A percentile compares a stretch with the other conserved stretches of the same genome.
These are phyloP conservation scores for Rhagonycha lutea DNA, from an alignment of 2,888 invertebrate species.

Conservation along the genomic window DNA sequence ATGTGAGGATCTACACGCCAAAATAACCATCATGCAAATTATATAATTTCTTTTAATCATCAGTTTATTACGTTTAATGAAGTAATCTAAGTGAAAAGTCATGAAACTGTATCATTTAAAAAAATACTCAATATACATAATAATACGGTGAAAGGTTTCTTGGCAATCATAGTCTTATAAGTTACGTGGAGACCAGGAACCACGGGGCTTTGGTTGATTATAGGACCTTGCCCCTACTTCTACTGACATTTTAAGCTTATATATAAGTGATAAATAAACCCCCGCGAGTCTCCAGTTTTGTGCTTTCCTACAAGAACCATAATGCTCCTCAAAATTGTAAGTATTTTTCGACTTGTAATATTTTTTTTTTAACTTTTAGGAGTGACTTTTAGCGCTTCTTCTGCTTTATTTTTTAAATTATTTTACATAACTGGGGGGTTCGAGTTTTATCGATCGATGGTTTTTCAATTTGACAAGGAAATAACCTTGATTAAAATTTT, in stretches of 20 bases:
- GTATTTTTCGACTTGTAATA: slow-evolving; percentile 35
- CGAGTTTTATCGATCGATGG: neutral
- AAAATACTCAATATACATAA: slow-evolving; percentile 21
- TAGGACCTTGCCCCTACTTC: slow-evolving; percentile 55
- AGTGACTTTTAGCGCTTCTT: neutral
- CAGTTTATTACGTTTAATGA: neutral
- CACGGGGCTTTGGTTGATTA: slow-evolving; percentile 46
- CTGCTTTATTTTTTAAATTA: neutral
- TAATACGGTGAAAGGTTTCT: slow-evolving; percentile 37
- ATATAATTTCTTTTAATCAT: neutral
- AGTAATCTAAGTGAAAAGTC: neutral
- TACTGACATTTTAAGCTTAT: slow-evolving; percentile 41
- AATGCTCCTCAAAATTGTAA: slow-evolving; percentile 53
- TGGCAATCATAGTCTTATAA: slow-evolving; percentile 31
- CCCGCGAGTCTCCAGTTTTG: slow-evolving; percentile 54
- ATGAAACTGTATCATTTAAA: neutral
- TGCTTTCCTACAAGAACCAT: slow-evolving; percentile 44
- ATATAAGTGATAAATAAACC: slow-evolving; percentile 52
- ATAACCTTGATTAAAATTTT: slow-evolving; percentile 6
- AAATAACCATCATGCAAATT: neutral
- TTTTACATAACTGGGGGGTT: neutral
- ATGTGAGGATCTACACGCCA: neutral
- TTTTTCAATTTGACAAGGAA: slow-evolving; percentile 3
- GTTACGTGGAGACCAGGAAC: slow-evolving; percentile 44
- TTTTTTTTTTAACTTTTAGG: neutral